Conservation (phyloP, 2,113 vertebrate genomes). For the Casuarius casuarius region DNA sequence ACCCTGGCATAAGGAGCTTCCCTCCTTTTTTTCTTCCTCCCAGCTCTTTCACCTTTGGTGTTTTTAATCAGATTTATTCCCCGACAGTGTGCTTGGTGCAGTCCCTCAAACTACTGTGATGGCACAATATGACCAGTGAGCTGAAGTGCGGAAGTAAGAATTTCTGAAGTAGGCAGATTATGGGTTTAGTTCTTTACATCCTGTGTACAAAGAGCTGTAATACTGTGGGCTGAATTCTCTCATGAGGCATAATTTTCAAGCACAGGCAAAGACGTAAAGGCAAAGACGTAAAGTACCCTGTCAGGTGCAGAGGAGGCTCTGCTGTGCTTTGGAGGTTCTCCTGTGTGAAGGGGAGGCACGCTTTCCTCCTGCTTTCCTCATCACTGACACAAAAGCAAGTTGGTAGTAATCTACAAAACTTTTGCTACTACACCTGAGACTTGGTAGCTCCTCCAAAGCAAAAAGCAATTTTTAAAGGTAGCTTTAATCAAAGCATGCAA, state of each 20-base stretch:
- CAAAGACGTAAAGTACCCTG: background rate
- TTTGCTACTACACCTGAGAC: background rate
- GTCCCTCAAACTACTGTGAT: background rate
- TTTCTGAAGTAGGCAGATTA: background rate
- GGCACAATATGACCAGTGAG: background rate
- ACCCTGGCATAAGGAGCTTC: background rate
- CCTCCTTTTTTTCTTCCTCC: background rate
- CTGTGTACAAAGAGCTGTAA: background rate
- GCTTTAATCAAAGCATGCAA: background rate
- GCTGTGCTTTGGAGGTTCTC: background rate
- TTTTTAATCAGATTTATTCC: background rate
- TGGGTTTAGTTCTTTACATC: background rate
- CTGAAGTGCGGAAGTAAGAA: background rate
- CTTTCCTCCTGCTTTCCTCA: background rate
- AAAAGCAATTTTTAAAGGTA: background rate
- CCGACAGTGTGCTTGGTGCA: background rate
- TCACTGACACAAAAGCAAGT: background rate
- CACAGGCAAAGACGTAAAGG: background rate
- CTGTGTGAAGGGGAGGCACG: accelerated
- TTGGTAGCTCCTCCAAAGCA: background rate
- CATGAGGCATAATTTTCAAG: background rate
- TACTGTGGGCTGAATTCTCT: background rate
- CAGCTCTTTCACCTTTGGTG: background rate
- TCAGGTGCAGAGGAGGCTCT: background rate
- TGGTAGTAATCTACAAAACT: background rate